A percentile compares a stretch with the other conserved stretches of the same genome.
Evolutionary conservation across 2,113 vertebrate genomes (phyloP).

Genomic region (Pollimyrus isidori): DNA sequence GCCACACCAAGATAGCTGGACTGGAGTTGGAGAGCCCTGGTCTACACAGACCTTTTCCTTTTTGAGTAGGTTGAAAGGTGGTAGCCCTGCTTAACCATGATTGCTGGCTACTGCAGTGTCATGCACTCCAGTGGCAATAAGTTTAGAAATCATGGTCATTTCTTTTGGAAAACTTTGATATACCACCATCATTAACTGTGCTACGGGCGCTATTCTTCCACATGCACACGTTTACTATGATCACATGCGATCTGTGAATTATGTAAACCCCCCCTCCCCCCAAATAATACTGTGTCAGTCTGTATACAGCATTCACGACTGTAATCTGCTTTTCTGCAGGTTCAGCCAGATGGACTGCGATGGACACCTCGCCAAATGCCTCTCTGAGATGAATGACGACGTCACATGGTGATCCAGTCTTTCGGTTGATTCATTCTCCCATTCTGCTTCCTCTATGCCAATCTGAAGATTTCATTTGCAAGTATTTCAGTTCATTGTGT

Average conservation of each 20-base stretch:
- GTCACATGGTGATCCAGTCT: conserved; percentile 64
- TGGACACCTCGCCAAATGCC: conserved; percentile 76
- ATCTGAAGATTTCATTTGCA: not conserved
- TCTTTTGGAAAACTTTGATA: not conserved
- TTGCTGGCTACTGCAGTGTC: not conserved
- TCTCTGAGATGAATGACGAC: conserved; percentile 75
- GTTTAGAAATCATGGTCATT: not conserved
- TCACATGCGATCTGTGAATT: not conserved
- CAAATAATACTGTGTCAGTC: not conserved
- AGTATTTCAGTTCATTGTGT: not conserved
- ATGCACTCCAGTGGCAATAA: not conserved
- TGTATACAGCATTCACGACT: not conserved
- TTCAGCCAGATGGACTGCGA: conserved; percentile 74
- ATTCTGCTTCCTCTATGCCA: not conserved
- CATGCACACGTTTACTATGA: not conserved
- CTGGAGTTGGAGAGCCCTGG: no score
- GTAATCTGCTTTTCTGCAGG: conserved; percentile 49
- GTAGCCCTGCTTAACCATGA: not conserved
- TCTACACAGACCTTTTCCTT: not conserved
- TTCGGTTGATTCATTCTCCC: not conserved
- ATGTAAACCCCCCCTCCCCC: not conserved
- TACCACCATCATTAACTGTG: not conserved
- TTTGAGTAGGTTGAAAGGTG: not conserved
- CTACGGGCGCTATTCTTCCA: not conserved
- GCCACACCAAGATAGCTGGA: no score